Conservation (phyloP, 2,797 vertebrate species). For the Neosilurus mollespiculum region DNA sequence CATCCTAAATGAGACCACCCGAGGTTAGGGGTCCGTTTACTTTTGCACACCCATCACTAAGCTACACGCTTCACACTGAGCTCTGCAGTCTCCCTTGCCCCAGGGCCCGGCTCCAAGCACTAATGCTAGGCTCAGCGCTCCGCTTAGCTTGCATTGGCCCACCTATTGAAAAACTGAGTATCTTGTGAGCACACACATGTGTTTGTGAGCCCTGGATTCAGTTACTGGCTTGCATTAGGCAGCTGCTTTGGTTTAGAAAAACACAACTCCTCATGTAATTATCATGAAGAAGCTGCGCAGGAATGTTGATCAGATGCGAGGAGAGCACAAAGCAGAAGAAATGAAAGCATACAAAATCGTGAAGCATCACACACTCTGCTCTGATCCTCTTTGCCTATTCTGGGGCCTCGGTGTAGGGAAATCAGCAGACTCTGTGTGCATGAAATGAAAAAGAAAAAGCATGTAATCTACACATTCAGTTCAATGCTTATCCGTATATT, state of each 20-base stretch:
- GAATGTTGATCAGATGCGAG: conserved; percentile 65
- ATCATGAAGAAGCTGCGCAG: conserved; percentile 59
- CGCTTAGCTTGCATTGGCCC: conserved; percentile 30
- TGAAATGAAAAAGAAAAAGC: not conserved
- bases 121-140: conserved; percentile 39
- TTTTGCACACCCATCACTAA: conserved; percentile 26
- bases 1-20: conserved; percentile 39
- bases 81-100: conserved; percentile 33
- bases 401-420: conserved; percentile 22
- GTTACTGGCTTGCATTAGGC: conserved; percentile 58
- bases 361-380: conserved; percentile 52
- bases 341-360: conserved; percentile 62
- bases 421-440: not conserved
- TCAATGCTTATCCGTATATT: too few species aligned
- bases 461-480: not conserved
- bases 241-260: conserved; percentile 71
- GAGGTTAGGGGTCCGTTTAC: conserved; percentile 31
- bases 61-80: conserved; percentile 36
- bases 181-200: conserved; percentile 25
- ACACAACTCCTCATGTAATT: conserved; percentile 69
- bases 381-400: conserved; percentile 34
- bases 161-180: conserved; percentile 32
- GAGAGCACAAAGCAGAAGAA: conserved; percentile 58
- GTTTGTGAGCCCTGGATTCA: conserved; percentile 40
- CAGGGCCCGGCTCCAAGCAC: conserved; percentile 20